These are phyloP conservation scores for Drosophila sturtevanti DNA, from an alignment of 1,140 invertebrate species.

Conservation along the genomic window DNA sequence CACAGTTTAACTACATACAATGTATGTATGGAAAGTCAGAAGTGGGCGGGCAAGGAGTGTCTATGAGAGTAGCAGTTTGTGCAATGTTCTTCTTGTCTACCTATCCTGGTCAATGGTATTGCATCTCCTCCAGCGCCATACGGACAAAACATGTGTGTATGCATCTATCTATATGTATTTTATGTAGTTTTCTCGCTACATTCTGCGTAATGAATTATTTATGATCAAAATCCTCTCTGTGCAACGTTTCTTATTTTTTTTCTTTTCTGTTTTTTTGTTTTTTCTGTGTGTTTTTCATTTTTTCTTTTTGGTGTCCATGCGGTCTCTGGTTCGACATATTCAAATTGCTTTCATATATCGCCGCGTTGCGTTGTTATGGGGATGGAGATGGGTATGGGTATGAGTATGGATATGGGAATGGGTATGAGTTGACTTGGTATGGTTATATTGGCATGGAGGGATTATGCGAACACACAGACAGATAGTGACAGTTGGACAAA, in stretches of 20 bases:
- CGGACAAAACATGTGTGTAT: neutral
- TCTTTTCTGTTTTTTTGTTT: neutral
- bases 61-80: neutral
- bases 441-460: neutral
- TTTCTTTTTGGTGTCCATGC: constrained; percentile 32
- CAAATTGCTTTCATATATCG: constrained; percentile 39
- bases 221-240: constrained; percentile 40
- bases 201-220: constrained; percentile 63
- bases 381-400: neutral
- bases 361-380: constrained; percentile 3
- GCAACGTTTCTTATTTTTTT: constrained; percentile 29
- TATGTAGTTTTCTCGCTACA: constrained; percentile 12
- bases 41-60: constrained; percentile 3
- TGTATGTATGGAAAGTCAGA: neutral
- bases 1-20: neutral
- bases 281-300: constrained; percentile 28
- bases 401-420: neutral
- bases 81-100: constrained; percentile 4
- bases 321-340: constrained; percentile 33
- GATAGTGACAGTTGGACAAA: constrained; percentile 20
- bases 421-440: neutral
- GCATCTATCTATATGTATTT: neutral
- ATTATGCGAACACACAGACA: constrained; percentile 8
- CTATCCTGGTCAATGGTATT: neutral
- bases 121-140: constrained; percentile 9